Evolutionary conservation across 2,797 vertebrate species (phyloP).

Genomic region (Anisognathus igniventris): DNA sequence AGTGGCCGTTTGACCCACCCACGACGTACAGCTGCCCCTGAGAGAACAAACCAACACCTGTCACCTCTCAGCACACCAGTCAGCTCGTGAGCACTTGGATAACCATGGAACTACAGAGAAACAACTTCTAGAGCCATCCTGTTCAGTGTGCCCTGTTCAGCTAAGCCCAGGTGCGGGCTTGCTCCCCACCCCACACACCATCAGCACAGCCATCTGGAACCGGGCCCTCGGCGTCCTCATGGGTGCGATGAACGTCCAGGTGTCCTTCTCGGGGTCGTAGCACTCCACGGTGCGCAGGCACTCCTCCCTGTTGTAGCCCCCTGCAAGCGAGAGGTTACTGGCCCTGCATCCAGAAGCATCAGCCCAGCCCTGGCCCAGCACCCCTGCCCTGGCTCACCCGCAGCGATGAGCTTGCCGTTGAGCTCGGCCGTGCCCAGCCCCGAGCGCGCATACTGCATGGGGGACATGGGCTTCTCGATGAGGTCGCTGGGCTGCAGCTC

Average conservation of each 20-base stretch:
- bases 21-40: conserved; percentile 96
- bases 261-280: conserved; percentile 87
- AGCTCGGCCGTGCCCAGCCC: conserved; percentile 91
- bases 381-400: conserved; percentile 68
- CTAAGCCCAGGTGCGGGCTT: neutral
- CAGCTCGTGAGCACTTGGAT: accelerated
- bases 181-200: conserved; percentile 75
- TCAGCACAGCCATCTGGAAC: conserved; percentile 97
- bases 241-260: conserved; percentile 92
- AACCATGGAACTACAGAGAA: accelerated
- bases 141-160: neutral
- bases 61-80: neutral
- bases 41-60: neutral
- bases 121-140: neutral
- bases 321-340: conserved; percentile 61
- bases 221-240: conserved; percentile 96
- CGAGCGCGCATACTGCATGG: conserved; percentile 95
- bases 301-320: conserved; percentile 97
- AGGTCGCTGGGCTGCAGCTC: conserved; percentile 85
- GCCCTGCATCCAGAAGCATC: neutral
- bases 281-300: conserved; percentile 97
- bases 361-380: accelerated
- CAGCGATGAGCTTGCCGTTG: conserved; percentile 87
- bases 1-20: conserved; percentile 96
- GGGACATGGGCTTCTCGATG: conserved; percentile 86